Evolutionary conservation across 2,888 invertebrate species (phyloP), one percentile per base, ranked within the genome.

Genomic region (Brachyptera putata): DNA sequence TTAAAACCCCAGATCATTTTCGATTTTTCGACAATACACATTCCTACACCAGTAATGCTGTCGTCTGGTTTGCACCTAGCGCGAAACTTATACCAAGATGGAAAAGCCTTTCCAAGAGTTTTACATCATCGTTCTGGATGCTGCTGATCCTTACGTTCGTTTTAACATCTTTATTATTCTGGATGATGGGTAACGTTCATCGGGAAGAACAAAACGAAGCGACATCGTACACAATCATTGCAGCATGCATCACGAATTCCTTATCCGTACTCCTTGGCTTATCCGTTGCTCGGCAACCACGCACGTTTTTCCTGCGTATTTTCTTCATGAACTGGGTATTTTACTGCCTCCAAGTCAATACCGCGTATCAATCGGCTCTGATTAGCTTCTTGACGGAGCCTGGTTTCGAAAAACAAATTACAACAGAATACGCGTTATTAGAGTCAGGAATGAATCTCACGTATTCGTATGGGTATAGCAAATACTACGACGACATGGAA

Each of bases 291-390:
- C 16, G 34, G 1, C 53, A 53, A 18, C 53, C 53, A 1, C 18
- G 34, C 53, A 36, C 34, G 22, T 14, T 7, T 21, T 9, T 14
- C 7, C 21, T 57, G 22, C 36, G 58, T 0, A 21, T 43, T 11
- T 57, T 43, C 41, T 55, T 61, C 37, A n/a, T 58, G 16, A n/a
- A 58, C 18, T 57, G 50, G 53, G 53, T 43, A 13, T 55, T 41
- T 21, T 61, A 55, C 21, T 53, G 53, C 21, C 57, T 61, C 14
- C 16, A 43, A 9, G 55, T 61, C 13, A 53, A 61, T 50, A 61
- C 55, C 2, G 58, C 61, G 14, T 61, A 58, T 36, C 61, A 61
- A 30, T 58, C 61, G 0, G 39, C 58, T 7, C 55, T 61, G 1
- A 46, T 55, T n/a, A 55, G 55, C 41, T 25, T 43, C 11, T 46